Evolutionary conservation across 2,888 invertebrate genomes (phyloP).

Genomic region (Eilema sororculum): DNA sequence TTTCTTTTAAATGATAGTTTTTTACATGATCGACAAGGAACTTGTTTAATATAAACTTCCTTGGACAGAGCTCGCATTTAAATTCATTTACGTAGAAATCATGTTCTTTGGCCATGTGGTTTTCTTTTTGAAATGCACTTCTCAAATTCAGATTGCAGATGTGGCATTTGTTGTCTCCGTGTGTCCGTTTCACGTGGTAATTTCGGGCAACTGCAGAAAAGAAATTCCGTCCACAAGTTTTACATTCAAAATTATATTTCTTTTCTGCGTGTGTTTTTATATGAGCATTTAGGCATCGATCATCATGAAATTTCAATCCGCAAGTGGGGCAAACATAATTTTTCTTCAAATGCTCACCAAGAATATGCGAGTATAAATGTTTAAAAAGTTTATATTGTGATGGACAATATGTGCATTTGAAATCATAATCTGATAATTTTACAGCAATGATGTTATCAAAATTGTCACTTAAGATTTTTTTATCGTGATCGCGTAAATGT

Average conservation of each 20-base stretch:
- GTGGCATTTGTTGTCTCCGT: slow-evolving; percentile 25
- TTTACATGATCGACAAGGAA: slow-evolving; percentile 41
- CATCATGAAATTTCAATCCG: neutral
- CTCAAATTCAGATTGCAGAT: slow-evolving; percentile 24
- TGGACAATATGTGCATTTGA: slow-evolving; percentile 7
- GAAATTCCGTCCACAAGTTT: neutral
- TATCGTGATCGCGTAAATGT: slow-evolving; percentile 3
- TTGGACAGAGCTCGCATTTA: slow-evolving; percentile 25
- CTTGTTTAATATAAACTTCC: slow-evolving; percentile 20
- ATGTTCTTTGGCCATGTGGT: slow-evolving; percentile 27
- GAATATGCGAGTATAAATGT: slow-evolving; percentile 6
- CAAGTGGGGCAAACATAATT: neutral
- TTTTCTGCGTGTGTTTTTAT: slow-evolving; percentile 6
- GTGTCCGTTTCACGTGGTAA: slow-evolving; percentile 8
- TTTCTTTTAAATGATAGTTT: slow-evolving; percentile 59
- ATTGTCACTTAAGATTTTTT: neutral
- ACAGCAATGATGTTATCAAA: slow-evolving; percentile 8
- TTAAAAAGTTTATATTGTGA: neutral
- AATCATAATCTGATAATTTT: neutral
- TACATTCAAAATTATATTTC: slow-evolving; percentile 3
- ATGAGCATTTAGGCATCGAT: neutral
- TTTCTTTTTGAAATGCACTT: slow-evolving; percentile 23
- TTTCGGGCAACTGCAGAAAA: neutral
- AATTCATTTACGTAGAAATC: slow-evolving; percentile 21
- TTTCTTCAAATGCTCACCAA: slow-evolving; percentile 1